Conservation (phyloP, 2,113 vertebrate genomes). For the Pollimyrus isidori region DNA sequence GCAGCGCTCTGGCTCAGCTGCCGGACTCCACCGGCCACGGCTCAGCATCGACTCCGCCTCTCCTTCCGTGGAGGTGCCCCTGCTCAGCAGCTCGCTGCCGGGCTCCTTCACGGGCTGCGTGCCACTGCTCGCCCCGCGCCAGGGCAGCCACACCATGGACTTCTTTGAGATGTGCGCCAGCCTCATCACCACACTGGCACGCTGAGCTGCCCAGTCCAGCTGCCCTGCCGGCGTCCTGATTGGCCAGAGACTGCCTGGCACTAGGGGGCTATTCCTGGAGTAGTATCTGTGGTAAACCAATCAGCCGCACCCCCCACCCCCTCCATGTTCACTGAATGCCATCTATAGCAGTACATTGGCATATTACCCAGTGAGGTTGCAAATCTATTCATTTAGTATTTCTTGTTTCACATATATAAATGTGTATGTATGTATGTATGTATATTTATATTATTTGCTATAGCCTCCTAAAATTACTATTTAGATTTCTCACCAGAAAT, state of each 20-base stretch:
- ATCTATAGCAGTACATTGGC: constrained; percentile 18
- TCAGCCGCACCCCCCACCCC: not conserved
- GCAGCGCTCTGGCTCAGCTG: constrained; percentile 82
- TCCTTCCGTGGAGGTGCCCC: constrained; percentile 58
- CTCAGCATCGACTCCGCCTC: constrained; percentile 78
- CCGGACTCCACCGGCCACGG: constrained; percentile 75
- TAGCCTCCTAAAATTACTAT: constrained; percentile 17
- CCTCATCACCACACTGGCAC: constrained; percentile 88
- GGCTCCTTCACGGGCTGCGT: constrained; percentile 73
- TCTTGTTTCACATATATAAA: constrained; percentile 26
- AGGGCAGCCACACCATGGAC: constrained; percentile 97
- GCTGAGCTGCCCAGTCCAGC: constrained; percentile 56
- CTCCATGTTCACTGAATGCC: constrained; percentile 23
- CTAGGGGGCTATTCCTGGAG: constrained; percentile 7
- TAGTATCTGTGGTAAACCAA: constrained; percentile 27
- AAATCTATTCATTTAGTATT: constrained; percentile 34
- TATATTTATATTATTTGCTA: constrained; percentile 43
- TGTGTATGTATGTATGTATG: constrained; percentile 40
- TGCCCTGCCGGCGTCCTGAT: not conserved
- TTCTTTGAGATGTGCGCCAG: constrained; percentile 99
- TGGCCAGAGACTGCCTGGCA: constrained; percentile 12
- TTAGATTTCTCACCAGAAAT: constrained; percentile 45
- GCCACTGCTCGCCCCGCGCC: constrained; percentile 62
- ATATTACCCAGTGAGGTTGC: constrained; percentile 21
- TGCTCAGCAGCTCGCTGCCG: constrained; percentile 72